These are phyloP conservation scores for Salmo trutta DNA, from an alignment of 2,797 vertebrate genomes.

Conservation along the genomic window DNA sequence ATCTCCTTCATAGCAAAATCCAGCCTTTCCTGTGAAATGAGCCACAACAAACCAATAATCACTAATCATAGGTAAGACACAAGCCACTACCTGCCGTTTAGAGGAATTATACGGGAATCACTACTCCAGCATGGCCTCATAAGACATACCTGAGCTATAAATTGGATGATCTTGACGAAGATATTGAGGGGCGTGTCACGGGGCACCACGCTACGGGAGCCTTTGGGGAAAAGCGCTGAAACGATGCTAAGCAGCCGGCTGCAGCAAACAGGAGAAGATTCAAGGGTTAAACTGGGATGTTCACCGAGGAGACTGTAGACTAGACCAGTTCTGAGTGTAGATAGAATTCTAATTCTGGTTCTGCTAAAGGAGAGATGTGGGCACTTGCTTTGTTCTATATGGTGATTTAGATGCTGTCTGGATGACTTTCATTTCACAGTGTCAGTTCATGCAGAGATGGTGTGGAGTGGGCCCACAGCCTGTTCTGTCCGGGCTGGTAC, in stretches of 20 bases:
- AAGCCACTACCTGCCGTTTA: not conserved
- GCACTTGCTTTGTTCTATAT: not conserved
- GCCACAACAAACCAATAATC: slow-evolving; percentile 21
- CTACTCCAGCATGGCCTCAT: not conserved
- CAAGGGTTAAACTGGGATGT: not conserved
- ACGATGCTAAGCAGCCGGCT: slow-evolving; percentile 98
- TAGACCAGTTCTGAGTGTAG: not conserved
- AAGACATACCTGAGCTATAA: slow-evolving; percentile 94
- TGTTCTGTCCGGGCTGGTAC: slow-evolving; percentile 43
- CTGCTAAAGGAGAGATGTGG: not conserved
- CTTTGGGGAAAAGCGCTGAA: slow-evolving; percentile 99
- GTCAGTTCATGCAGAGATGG: not conserved
- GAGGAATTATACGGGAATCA: not conserved
- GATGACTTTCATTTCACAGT: not conserved
- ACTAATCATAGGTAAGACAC: not conserved
- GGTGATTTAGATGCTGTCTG: too few species aligned
- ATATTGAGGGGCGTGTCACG: slow-evolving; percentile 98
- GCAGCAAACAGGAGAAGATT: not conserved
- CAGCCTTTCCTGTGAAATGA: slow-evolving; percentile 87
- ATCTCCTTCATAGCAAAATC: slow-evolving; percentile 99
- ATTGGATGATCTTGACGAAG: slow-evolving; percentile 99
- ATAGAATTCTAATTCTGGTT: not conserved
- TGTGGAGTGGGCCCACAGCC: not conserved
- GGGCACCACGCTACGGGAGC: slow-evolving; percentile 96
- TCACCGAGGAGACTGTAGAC: not conserved